Evolutionary conservation across 2,113 vertebrate species (phyloP).

Genomic region (Macquaria ambigua): DNA sequence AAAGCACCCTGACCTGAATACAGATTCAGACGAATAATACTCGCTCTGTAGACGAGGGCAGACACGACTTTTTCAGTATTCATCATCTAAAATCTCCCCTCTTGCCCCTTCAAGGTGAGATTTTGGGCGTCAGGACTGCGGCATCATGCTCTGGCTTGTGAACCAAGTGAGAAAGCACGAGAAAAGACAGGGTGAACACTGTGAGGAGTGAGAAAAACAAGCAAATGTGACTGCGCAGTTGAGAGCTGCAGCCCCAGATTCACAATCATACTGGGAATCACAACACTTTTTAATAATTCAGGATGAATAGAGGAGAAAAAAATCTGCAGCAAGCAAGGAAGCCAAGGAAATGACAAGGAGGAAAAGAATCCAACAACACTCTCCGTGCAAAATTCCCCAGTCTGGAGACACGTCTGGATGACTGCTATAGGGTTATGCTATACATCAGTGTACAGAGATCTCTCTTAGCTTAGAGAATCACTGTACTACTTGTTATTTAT

Average conservation of each 20-base stretch:
- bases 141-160: slow-evolving; percentile 59
- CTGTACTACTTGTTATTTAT: slow-evolving; percentile 35
- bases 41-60: slow-evolving; percentile 56
- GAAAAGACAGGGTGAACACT: slow-evolving; percentile 48
- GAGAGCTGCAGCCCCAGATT: slow-evolving; percentile 84
- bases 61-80: slow-evolving; percentile 62
- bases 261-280: slow-evolving; percentile 88
- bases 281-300: slow-evolving; percentile 90
- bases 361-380: slow-evolving; percentile 51
- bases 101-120: slow-evolving; percentile 70
- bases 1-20: slow-evolving; percentile 84
- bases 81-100: slow-evolving; percentile 64
- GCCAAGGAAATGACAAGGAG: slow-evolving; percentile 72
- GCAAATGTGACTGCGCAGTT: slow-evolving; percentile 77
- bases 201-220: slow-evolving; percentile 72
- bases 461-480: slow-evolving; percentile 20
- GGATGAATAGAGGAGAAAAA: slow-evolving; percentile 78
- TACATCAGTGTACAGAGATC: slow-evolving; percentile 25
- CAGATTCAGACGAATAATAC: slow-evolving; percentile 74
- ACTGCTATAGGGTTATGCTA: slow-evolving; percentile 37
- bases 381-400: slow-evolving; percentile 16
- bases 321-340: slow-evolving; percentile 76
- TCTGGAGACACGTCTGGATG: slow-evolving; percentile 40
- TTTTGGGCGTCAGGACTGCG: slow-evolving; percentile 50
- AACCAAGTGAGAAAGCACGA: slow-evolving; percentile 44